Conservation (phyloP, 64 coral and sea anemone genomes). For the Exaiptasia diaphana region DNA sequence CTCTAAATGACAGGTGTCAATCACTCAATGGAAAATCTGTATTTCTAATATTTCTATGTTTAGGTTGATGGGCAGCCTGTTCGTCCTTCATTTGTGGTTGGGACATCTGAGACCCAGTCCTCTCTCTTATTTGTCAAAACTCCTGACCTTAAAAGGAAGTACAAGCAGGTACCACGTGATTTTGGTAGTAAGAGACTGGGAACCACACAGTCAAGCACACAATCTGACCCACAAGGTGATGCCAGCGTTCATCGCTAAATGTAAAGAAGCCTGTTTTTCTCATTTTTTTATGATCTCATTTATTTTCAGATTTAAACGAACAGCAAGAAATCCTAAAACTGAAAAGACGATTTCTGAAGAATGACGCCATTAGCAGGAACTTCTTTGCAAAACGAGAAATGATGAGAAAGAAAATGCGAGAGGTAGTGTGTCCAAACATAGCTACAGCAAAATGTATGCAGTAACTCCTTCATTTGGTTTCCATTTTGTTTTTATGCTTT, state of each 20-base stretch:
- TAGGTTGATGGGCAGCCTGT: background rate
- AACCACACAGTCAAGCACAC: background rate
- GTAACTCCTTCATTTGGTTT: background rate
- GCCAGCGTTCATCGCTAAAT: too few species aligned
- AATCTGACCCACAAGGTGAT: constrained; percentile 1
- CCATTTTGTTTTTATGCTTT: background rate
- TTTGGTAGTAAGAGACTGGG: constrained; percentile 65
- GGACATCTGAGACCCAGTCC: constrained; percentile 64
- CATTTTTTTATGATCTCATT: background rate
- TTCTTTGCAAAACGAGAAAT: constrained; percentile 76
- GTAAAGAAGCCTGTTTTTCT: too few species aligned
- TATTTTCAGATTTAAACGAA: background rate
- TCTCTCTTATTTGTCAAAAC: constrained; percentile 66
- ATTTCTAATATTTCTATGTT: background rate
- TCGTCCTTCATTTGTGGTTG: constrained; percentile 21
- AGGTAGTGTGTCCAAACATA: constrained; percentile 4
- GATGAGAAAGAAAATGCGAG: constrained; percentile 59
- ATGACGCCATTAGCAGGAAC: constrained; percentile 22
- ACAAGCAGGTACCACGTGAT: constrained; percentile 60
- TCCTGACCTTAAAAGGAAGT: background rate
- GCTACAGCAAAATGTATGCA: background rate
- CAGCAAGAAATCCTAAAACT: constrained; percentile 73
- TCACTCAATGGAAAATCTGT: background rate
- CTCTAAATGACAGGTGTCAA: background rate
- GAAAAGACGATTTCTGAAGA: constrained; percentile 87